phyloP scores from a whole-genome alignment of 1,140 invertebrate genomes.

The Piezodorus guildinii region DNA sequence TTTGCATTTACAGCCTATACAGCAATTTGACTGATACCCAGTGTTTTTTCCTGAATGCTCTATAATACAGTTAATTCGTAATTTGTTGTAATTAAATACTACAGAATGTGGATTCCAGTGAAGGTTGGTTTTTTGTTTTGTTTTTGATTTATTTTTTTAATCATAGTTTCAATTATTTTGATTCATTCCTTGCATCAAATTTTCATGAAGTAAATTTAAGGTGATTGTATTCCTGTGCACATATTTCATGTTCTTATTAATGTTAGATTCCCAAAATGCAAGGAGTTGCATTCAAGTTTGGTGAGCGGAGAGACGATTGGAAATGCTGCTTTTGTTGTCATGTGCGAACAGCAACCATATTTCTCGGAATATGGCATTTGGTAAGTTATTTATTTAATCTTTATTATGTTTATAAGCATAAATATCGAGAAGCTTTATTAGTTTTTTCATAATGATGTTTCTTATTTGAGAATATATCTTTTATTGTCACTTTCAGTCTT shows the following conservation, averaged over 20 bases:
- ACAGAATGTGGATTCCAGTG: slow-evolving; percentile 5
- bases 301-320: slow-evolving; percentile 49
- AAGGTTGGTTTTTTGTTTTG: background rate
- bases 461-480: no score
- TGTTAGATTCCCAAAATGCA: slow-evolving; percentile 24
- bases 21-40: background rate
- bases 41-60: slow-evolving; percentile 4
- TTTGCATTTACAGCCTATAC: slow-evolving; percentile 1
- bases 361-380: slow-evolving; percentile 69
- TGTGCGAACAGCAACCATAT: slow-evolving; percentile 67
- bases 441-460: no score
- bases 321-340: slow-evolving; percentile 69
- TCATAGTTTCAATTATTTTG: background rate
- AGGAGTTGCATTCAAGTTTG: slow-evolving; percentile 25
- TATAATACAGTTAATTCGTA: background rate
- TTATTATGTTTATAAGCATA: background rate
- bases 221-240: background rate
- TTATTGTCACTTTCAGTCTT: no score
- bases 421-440: background rate
- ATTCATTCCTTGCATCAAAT: background rate
- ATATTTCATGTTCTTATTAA: background rate
- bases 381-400: slow-evolving; percentile 42
- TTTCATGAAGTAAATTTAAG: background rate
- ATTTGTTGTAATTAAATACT: background rate
- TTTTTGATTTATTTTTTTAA: background rate